These are phyloP conservation scores for Python bivittatus DNA, from an alignment of 2,113 vertebrate species.

Conservation along the genomic window DNA sequence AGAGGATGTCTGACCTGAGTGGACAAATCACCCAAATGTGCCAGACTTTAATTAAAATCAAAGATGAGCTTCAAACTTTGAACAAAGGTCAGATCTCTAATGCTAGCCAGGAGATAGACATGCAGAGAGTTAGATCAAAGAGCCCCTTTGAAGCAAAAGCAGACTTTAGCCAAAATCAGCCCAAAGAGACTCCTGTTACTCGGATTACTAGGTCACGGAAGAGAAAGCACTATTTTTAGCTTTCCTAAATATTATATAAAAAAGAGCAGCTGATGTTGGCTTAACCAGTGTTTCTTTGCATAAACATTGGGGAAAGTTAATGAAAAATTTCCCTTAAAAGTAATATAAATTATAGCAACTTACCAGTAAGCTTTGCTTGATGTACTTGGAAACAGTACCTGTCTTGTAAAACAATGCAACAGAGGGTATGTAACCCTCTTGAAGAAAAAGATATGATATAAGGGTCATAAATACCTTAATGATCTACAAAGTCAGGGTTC, in stretches of 20 bases:
- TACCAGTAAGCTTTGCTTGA: constrained; percentile 11
- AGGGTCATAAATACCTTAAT: background rate
- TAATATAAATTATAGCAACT: constrained; percentile 26
- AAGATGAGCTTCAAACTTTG: constrained; percentile 64
- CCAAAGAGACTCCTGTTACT: constrained; percentile 32
- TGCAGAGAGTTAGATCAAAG: constrained; percentile 40
- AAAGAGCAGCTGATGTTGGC: constrained; percentile 7
- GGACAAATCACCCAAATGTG: constrained; percentile 69
- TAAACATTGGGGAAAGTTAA: constrained; percentile 8
- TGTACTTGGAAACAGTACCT: constrained; percentile 6
- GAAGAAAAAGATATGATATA: constrained; percentile 20
- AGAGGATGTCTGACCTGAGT: constrained; percentile 70
- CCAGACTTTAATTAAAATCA: constrained; percentile 71
- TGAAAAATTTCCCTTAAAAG: background rate
- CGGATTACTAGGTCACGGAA: constrained; percentile 72
- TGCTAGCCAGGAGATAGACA: background rate
- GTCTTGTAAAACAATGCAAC: constrained; percentile 17
- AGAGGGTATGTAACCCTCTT: background rate
- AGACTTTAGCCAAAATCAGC: constrained; percentile 24
- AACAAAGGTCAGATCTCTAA: constrained; percentile 17
- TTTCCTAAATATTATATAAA: background rate
- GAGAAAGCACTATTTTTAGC: constrained; percentile 69
- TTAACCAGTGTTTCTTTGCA: constrained; percentile 1
- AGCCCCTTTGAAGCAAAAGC: background rate
- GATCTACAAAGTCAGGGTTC: constrained; percentile 17